Evolutionary conservation across 1,140 invertebrate genomes (phyloP).

Genomic region (Philaenus spumarius): DNA sequence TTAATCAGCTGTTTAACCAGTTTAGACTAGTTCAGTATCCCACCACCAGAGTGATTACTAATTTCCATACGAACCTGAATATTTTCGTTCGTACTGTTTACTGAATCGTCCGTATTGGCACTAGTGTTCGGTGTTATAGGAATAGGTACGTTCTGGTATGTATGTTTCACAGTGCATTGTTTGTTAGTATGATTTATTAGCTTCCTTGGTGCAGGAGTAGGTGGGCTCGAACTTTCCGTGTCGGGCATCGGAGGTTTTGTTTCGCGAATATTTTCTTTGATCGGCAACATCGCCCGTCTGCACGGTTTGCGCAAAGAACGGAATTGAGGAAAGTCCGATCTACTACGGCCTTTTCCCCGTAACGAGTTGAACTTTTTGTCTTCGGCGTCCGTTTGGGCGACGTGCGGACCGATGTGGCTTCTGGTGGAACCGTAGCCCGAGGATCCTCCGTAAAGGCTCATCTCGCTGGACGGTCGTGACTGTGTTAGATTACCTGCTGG

Average conservation of each 20-base stretch:
- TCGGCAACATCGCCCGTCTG: conserved; percentile 41
- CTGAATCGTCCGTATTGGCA: conserved; percentile 14
- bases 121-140: conserved; percentile 39
- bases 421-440: conserved; percentile 55
- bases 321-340: conserved; percentile 28
- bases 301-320: conserved; percentile 21
- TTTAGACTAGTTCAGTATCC: too few species aligned
- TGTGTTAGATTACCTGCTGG: neutral
- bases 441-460: conserved; percentile 41
- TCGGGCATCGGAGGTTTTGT: conserved; percentile 19
- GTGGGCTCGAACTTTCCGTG: conserved; percentile 24
- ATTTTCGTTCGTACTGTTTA: conserved; percentile 11
- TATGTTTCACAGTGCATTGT: conserved; percentile 42
- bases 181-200: conserved; percentile 22
- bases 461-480: conserved; percentile 40
- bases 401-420: conserved; percentile 45
- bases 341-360: conserved; percentile 32
- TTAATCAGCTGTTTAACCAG: too few species aligned
- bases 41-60: too few species aligned
- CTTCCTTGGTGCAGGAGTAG: conserved; percentile 41
- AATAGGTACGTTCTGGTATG: conserved; percentile 47
- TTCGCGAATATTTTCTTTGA: conserved; percentile 40
- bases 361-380: conserved; percentile 41
- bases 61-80: too few species aligned
- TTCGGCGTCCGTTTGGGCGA: conserved; percentile 31